A percentile compares a stretch with the other conserved stretches of the same genome.
These are phyloP conservation scores for Glossosoma conforme DNA, from an alignment of 1,140 invertebrate genomes.

Conservation along the genomic window DNA sequence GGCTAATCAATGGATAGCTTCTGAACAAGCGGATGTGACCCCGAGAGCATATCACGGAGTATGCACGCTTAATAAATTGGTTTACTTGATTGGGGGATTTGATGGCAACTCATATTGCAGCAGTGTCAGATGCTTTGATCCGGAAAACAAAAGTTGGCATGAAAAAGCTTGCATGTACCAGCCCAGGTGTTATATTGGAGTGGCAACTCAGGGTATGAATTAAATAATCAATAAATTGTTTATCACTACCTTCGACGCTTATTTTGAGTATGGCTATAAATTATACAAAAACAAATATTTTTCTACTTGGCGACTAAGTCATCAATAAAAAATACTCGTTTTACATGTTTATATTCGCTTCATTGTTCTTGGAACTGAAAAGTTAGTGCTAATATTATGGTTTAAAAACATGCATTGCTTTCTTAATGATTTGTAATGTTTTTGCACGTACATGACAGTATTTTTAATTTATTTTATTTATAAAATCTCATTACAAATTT, in stretches of 20 bases:
- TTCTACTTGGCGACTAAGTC: background rate
- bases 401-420: no score
- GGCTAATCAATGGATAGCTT: constrained; percentile 61
- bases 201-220: constrained; percentile 56
- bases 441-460: no score
- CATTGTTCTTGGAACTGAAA: no score
- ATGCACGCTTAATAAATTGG: constrained; percentile 60
- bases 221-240: background rate
- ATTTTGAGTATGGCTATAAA: background rate
- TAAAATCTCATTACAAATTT: no score
- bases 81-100: constrained; percentile 75
- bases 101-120: constrained; percentile 71
- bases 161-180: constrained; percentile 72
- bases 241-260: background rate
- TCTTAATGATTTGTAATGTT: no score
- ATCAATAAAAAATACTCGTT: background rate
- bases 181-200: constrained; percentile 70
- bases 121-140: constrained; percentile 63
- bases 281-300: background rate
- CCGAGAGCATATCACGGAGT: constrained; percentile 73
- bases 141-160: constrained; percentile 58
- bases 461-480: no score
- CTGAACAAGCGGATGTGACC: constrained; percentile 48
- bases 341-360: no score
- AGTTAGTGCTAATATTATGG: no score